Percentiles rank a stretch among this genome's conserved stretches.
Conservation (phyloP, 1,140 invertebrate species). For the Hypsibius dujardini region DNA sequence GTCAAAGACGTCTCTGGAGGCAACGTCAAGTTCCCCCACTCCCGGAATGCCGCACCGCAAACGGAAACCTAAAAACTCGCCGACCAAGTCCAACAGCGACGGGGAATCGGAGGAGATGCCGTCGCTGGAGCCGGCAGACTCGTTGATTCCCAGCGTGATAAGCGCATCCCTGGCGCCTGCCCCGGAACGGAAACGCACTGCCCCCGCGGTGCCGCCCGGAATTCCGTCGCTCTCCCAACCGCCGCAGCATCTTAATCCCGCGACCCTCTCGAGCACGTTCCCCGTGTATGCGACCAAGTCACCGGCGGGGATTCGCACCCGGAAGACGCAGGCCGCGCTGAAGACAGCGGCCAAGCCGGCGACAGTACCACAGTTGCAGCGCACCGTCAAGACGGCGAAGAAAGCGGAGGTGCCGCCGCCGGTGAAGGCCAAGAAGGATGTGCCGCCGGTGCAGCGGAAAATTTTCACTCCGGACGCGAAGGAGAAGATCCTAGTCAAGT, state of each 20-base stretch:
- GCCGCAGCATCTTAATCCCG: background rate
- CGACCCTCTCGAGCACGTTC: background rate
- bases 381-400: background rate
- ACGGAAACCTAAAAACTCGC: no score
- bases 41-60: no score
- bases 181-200: no score
- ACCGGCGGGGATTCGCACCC: background rate
- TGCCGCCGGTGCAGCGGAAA: background rate
- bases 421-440: background rate
- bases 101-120: background rate
- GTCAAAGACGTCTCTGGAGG: no score
- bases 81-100: background rate
- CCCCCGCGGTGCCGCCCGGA: no score
- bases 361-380: background rate
- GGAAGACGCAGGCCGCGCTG: background rate
- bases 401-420: background rate
- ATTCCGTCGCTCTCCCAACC: background rate
- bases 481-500: constrained; percentile 1
- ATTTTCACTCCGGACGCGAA: background rate
- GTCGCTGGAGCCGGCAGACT: background rate
- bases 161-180: background rate
- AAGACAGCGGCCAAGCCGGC: background rate
- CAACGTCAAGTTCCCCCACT: no score
- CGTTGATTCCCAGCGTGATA: background rate
- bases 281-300: background rate